Evolutionary conservation across 2,797 vertebrate species (phyloP), one percentile per base, ranked within the genome.

Genomic region (Microcaecilia unicolor): DNA sequence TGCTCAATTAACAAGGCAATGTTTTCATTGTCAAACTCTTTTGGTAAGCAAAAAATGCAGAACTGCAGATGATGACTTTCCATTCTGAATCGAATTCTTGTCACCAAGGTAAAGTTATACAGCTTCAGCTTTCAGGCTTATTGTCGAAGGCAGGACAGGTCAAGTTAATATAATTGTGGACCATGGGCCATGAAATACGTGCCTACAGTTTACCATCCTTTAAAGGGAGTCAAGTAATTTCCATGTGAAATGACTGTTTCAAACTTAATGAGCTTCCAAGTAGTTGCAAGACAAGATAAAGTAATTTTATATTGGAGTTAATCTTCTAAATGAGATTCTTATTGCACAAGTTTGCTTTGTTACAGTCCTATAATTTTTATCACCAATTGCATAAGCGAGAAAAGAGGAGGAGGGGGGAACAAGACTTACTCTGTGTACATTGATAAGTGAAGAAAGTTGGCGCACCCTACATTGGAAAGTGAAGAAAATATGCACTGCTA

Each of bases 241-340:
- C 32, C 31, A 12, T 53, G 16, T 44, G 34, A 61, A 60, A 52
- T 52, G 35, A 34, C 29, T 59, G 32, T 36, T 63, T 37, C 48
- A 61, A 67, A 55, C 52, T 36, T 72, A 68, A 58, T 61, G 36
- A 63, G 36, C 63, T 53, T 54, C 38, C 16, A 56, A 64, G 58
- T 31, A 55, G 15, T 56, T 59, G 28, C 37, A 50, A 44, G 34
- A 53, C 12, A 48, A 61, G 37, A 44, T 23, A 48, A 49, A 57
- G 19, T 31, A 32, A 52, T 67, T 71, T 64, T 47, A 32, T 49
- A 42, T 36, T 42, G 34, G 8, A 44, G 8, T 44, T 57, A 53
- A 55, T 61, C 23, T 65, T 62, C 55, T 27, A 53, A 70, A 48
- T 29, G 10, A 28, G 25, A 33, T 4, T 44, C 22, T 48, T 27